phyloP scores from a whole-genome alignment of 2,797 vertebrate species.

The Melanotaenia parkinsoni region DNA sequence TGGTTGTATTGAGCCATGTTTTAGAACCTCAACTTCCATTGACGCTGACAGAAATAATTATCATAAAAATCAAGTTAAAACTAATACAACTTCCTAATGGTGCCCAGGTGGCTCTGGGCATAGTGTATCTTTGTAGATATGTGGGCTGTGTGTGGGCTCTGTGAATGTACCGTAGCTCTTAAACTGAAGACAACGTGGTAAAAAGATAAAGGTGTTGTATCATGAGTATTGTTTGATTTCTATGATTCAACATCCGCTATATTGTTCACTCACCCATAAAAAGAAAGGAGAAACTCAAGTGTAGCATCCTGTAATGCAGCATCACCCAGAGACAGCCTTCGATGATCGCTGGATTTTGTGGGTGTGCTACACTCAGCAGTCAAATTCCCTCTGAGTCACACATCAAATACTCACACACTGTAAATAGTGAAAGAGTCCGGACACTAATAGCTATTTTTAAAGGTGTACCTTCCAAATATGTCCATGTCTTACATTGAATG shows the following conservation, averaged over 20 bases:
- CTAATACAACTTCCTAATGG: background rate
- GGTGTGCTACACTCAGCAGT: conserved; percentile 58
- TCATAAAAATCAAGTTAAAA: conserved; percentile 8
- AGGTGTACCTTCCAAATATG: conserved; percentile 41
- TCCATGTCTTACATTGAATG: conserved; percentile 20
- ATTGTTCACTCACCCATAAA: conserved; percentile 27
- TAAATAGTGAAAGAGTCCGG: conserved; percentile 45
- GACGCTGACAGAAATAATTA: conserved; percentile 4
- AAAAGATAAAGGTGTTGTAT: conserved; percentile 14
- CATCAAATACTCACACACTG: conserved; percentile 53
- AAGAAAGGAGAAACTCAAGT: conserved; percentile 15
- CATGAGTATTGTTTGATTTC: conserved; percentile 14
- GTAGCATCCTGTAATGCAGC: conserved; percentile 26
- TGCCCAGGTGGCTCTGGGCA: conserved; percentile 15
- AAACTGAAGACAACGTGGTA: conserved; percentile 28
- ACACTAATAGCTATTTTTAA: conserved; percentile 56
- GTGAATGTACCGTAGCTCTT: conserved; percentile 11
- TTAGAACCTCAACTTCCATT: conserved; percentile 10
- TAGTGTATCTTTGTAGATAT: conserved; percentile 11
- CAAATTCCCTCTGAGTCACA: conserved; percentile 67
- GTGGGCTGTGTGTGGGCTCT: conserved; percentile 42
- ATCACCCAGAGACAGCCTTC: conserved; percentile 45
- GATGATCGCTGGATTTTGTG: conserved; percentile 49
- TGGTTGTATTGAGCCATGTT: background rate
- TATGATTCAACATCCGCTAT: conserved; percentile 31